Conservation (phyloP, 2,888 invertebrate genomes). For the Sphaeridia pumilis region DNA sequence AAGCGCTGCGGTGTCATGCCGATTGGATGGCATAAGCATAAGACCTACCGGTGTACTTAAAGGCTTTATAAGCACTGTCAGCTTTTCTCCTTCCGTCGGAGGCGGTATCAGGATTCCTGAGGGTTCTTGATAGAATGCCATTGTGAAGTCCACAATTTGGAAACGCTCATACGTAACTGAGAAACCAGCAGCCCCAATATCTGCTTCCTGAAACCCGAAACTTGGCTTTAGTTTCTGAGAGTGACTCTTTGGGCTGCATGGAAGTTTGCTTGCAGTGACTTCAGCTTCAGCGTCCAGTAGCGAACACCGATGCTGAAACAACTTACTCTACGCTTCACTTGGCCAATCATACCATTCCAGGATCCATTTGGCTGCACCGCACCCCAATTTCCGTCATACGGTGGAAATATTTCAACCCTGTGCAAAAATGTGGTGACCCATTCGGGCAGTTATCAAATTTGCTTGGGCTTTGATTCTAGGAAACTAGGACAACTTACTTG, state of each 20-base stretch:
- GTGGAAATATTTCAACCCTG: slow-evolving; percentile 10
- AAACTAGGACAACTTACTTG: slow-evolving; percentile 15
- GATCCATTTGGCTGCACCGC: slow-evolving; percentile 19
- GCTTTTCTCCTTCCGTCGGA: slow-evolving; percentile 29
- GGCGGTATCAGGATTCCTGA: slow-evolving; percentile 33
- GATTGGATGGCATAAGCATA: neutral
- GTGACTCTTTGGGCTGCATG: neutral
- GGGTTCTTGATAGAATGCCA: slow-evolving; percentile 28
- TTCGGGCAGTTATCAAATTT: neutral
- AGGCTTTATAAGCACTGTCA: slow-evolving; percentile 31
- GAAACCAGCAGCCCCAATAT: slow-evolving; percentile 30
- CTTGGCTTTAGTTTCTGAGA: neutral
- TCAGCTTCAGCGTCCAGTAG: neutral
- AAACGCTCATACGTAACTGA: slow-evolving; percentile 30
- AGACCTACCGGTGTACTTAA: slow-evolving; percentile 20
- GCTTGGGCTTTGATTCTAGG: neutral
- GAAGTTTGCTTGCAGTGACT: neutral
- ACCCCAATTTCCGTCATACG: slow-evolving; percentile 34
- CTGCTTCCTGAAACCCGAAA: slow-evolving; percentile 29
- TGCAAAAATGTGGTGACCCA: neutral
- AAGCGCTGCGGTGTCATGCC: neutral
- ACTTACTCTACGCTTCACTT: slow-evolving; percentile 23
- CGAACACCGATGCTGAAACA: neutral
- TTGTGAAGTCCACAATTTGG: slow-evolving; percentile 26
- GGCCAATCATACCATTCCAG: slow-evolving; percentile 36